phyloP scores from a whole-genome alignment of 2,888 invertebrate genomes.

The Apamea crenata region DNA sequence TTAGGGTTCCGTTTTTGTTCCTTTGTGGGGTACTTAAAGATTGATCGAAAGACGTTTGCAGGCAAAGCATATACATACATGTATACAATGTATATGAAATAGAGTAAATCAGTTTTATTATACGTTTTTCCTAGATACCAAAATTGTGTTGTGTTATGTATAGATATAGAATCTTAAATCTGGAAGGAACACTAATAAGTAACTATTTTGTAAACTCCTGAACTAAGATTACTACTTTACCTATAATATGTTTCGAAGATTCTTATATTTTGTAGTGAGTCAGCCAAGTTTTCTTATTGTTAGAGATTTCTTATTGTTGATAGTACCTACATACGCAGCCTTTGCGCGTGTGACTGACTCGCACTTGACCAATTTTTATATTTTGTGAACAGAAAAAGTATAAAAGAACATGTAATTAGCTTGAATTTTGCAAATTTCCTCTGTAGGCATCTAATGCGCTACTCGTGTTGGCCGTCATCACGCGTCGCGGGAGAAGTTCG shows the following conservation, averaged over 20 bases:
- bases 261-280: neutral
- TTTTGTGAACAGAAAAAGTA: conserved; percentile 68
- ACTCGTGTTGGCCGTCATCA: conserved; percentile 90
- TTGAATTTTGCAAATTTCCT: conserved; percentile 80
- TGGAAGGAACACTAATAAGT: neutral
- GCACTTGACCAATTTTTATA: conserved; percentile 53
- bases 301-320: neutral
- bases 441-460: conserved; percentile 87
- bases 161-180: neutral
- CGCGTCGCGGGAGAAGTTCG: conserved; percentile 89
- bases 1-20: conserved; percentile 19
- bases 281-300: too few relatives aligned
- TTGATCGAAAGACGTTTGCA: neutral
- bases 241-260: neutral
- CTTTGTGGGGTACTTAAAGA: neutral
- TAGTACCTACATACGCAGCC: neutral
- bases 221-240: neutral
- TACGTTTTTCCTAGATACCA: neutral
- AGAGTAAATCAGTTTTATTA: neutral
- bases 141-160: neutral
- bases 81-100: neutral
- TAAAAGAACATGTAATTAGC: conserved; percentile 78
- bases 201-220: neutral
- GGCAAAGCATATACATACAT: neutral
- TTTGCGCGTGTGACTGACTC: conserved; percentile 10